Evolutionary conservation across 2,888 invertebrate species (phyloP).

Genomic region (Tinea semifulvella): DNA sequence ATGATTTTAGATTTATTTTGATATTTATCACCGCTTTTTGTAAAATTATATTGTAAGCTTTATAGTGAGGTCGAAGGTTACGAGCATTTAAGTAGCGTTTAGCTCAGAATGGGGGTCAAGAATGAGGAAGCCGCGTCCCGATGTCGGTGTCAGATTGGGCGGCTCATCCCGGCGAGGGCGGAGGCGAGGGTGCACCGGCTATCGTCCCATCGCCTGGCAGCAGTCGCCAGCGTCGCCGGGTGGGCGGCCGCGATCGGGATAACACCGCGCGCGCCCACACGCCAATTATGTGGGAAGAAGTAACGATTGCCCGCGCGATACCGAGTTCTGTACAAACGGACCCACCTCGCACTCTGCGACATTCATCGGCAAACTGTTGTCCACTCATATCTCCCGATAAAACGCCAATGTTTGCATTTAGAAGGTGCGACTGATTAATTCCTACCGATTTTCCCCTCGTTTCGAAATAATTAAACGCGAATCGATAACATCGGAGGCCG

Average conservation of each 20-base stretch:
- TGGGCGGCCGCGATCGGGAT: constrained; percentile 47
- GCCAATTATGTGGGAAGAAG: constrained; percentile 66
- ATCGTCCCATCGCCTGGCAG: constrained; percentile 48
- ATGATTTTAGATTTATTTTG: no score
- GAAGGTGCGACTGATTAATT: no score
- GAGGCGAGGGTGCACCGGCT: constrained; percentile 23
- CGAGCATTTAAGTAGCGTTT: background rate
- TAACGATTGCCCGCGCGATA: constrained; percentile 55
- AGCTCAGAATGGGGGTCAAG: no score
- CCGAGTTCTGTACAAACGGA: constrained; percentile 36
- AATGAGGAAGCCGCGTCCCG: constrained; percentile 1
- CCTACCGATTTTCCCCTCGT: background rate
- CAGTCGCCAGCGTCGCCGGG: constrained; percentile 42
- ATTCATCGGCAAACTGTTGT: constrained; percentile 51
- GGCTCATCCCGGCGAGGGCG: constrained; percentile 7
- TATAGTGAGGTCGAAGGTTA: background rate
- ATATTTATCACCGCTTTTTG: no score
- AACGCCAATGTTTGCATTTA: background rate
- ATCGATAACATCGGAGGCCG: background rate
- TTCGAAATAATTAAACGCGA: no score
- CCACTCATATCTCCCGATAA: background rate
- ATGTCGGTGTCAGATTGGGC: background rate
- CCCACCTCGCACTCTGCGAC: constrained; percentile 32
- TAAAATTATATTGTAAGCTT: no score
- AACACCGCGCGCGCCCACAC: constrained; percentile 57